Conservation (phyloP, 1,140 invertebrate genomes). For the Scylla paramamosain region DNA sequence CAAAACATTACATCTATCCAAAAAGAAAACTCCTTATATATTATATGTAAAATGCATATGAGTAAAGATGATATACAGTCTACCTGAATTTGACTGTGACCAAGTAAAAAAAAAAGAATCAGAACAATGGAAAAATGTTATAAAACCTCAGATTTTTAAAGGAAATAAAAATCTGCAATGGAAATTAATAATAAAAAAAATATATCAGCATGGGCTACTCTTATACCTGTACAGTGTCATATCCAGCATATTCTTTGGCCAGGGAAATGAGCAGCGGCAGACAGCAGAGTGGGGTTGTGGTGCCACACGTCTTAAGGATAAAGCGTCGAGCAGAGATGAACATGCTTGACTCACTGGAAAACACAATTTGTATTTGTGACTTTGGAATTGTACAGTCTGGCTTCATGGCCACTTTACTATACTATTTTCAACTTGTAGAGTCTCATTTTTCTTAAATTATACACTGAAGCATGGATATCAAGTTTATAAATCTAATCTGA, state of each 20-base stretch:
- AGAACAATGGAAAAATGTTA: background rate
- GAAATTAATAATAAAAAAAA: background rate
- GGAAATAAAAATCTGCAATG: background rate
- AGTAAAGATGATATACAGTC: too few species aligned
- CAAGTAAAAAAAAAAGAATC: background rate
- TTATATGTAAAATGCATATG: too few species aligned
- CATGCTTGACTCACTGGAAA: slow-evolving; percentile 97
- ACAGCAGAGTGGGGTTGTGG: slow-evolving; percentile 96
- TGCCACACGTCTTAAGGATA: slow-evolving; percentile 99
- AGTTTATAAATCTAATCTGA: too few species aligned
- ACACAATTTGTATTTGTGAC: slow-evolving; percentile 51
- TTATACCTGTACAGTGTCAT: slow-evolving; percentile 87
- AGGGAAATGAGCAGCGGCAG: slow-evolving; percentile 91
- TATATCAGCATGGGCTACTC: background rate
- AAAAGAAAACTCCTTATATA: background rate
- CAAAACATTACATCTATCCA: too few species aligned
- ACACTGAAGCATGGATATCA: too few species aligned
- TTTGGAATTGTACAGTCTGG: slow-evolving; percentile 38
- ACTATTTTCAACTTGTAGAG: too few species aligned
- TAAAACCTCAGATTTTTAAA: too few species aligned
- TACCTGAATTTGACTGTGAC: too few species aligned
- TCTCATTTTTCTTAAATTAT: too few species aligned
- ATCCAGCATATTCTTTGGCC: slow-evolving; percentile 92
- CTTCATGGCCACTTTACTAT: background rate
- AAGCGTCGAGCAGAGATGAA: slow-evolving; percentile 96